Percentiles rank a stretch among this genome's conserved stretches.
Evolutionary conservation across 2,888 invertebrate species (phyloP).

Genomic region (Lasioglossum villosulum): DNA sequence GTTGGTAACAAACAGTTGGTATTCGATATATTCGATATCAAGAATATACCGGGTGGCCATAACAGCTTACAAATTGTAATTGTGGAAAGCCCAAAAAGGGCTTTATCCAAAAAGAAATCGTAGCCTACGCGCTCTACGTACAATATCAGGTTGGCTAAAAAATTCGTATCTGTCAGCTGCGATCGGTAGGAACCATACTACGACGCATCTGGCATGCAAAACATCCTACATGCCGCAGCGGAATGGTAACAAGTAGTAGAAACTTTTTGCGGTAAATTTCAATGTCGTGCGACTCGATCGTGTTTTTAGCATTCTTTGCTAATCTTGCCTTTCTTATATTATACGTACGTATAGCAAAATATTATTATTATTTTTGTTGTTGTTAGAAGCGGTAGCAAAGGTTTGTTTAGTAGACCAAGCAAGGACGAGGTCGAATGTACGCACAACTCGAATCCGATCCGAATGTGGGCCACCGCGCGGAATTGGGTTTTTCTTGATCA

Average conservation of each 20-base stretch:
- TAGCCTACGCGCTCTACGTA: not conserved
- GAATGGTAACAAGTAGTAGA: conserved; percentile 70
- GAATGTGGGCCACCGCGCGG: conserved; percentile 34
- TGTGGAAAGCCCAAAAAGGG: conserved; percentile 44
- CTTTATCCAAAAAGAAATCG: conserved; percentile 24
- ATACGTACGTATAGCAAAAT: not conserved
- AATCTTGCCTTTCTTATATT: not conserved
- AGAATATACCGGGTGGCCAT: too few species aligned
- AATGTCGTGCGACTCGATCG: conserved; percentile 29
- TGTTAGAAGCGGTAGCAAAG: not conserved
- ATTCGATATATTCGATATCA: too few species aligned
- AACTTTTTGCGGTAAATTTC: conserved; percentile 49
- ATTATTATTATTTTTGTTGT: not conserved
- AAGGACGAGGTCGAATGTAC: conserved; percentile 24
- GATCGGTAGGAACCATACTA: conserved; percentile 50
- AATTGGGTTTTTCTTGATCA: conserved; percentile 21
- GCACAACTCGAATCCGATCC: not conserved
- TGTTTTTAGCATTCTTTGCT: not conserved
- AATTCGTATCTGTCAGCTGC: conserved; percentile 54
- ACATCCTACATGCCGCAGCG: conserved; percentile 38
- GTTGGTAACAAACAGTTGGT: too few species aligned
- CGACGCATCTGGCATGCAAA: conserved; percentile 69
- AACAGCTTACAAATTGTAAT: too few species aligned
- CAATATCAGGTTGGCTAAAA: conserved; percentile 29
- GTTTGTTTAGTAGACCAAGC: not conserved